Evolutionary conservation across 2,113 vertebrate species (phyloP).

Genomic region (Nycticorax nycticorax): DNA sequence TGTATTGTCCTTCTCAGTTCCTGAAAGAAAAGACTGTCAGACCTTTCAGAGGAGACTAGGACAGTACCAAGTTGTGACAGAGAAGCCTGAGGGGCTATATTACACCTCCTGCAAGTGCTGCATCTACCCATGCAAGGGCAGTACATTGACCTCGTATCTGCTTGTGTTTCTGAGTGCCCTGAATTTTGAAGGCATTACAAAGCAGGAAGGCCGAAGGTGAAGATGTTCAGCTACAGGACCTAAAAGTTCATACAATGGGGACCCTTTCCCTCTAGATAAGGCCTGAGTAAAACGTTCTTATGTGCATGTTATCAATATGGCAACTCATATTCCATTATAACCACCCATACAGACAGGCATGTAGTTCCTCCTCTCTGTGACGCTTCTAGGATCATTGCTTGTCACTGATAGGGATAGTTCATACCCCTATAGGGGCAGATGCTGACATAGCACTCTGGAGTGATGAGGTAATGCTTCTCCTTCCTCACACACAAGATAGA

Average conservation of each 20-base stretch:
- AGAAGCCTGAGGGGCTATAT: neutral
- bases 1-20: neutral
- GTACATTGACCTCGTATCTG: neutral
- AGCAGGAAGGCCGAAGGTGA: neutral
- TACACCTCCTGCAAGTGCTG: neutral
- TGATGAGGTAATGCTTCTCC: neutral
- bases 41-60: neutral
- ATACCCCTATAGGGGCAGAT: neutral
- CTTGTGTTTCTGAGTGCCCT: neutral
- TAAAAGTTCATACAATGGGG: neutral
- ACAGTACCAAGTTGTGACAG: neutral
- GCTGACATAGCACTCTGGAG: neutral
- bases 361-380: neutral
- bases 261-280: neutral
- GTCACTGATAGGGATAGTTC: neutral
- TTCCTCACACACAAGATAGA: neutral
- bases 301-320: rapidly evolving
- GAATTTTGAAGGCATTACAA: neutral
- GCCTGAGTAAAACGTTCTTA: neutral
- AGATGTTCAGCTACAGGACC: neutral
- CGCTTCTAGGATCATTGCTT: neutral
- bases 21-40: neutral
- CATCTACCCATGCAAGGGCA: neutral
- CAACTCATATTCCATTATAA: neutral
- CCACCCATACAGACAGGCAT: neutral